Conservation (phyloP, 2,113 vertebrate genomes). For the Rhinichthys klamathensis region DNA sequence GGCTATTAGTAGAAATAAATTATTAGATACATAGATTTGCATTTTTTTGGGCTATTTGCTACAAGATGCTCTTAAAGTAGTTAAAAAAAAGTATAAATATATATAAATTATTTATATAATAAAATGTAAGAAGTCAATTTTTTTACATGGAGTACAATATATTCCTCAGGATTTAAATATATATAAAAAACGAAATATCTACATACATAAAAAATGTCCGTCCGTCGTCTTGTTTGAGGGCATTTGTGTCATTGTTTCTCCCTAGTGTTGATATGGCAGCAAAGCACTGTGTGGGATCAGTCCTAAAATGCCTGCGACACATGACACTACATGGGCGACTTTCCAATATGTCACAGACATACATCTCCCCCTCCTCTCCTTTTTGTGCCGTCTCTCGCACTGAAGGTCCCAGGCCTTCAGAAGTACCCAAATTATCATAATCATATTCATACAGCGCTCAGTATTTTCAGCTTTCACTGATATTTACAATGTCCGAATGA, state of each 20-base stretch:
- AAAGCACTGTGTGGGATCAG: conserved; percentile 42
- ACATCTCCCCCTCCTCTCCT: conserved; percentile 9
- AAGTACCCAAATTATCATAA: conserved; percentile 37
- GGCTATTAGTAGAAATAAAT: not conserved
- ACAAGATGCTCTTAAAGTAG: too few relatives aligned
- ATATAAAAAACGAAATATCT: too few relatives aligned
- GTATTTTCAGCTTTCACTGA: conserved; percentile 57
- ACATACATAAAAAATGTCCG: not conserved
- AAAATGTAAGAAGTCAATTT: too few relatives aligned
- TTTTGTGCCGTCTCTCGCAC: conserved; percentile 32
- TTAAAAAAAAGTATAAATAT: not conserved
- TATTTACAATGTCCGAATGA: conserved; percentile 7
- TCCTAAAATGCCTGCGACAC: conserved; percentile 36
- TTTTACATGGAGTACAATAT: too few relatives aligned
- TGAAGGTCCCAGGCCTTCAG: conserved; percentile 30
- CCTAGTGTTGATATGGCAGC: not conserved
- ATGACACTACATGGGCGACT: conserved; percentile 45
- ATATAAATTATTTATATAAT: not conserved
- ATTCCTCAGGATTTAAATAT: too few relatives aligned
- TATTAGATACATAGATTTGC: not conserved
- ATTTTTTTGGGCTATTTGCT: too few relatives aligned
- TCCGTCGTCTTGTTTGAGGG: conserved; percentile 5
- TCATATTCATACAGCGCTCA: conserved; percentile 29
- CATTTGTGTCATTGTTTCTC: conserved; percentile 33
- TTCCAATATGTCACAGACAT: conserved; percentile 25